Evolutionary conservation across 2,888 invertebrate genomes (phyloP).

Genomic region (Archips xylosteana): DNA sequence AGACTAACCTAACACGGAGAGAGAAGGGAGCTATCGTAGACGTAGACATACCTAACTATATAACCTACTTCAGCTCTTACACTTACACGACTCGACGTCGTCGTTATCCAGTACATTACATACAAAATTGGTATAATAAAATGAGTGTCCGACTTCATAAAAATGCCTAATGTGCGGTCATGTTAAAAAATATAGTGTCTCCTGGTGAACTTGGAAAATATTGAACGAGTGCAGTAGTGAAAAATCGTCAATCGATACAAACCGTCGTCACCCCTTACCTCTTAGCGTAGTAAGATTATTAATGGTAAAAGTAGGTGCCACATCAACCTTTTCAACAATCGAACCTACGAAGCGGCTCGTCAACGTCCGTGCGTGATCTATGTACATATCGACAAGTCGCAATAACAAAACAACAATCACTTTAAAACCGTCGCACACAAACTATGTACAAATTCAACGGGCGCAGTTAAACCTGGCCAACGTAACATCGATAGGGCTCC

Average conservation of each 20-base stretch:
- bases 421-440: constrained; percentile 77
- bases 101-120: constrained; percentile 78
- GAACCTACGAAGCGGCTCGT: constrained; percentile 65
- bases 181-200: constrained; percentile 76
- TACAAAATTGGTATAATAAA: constrained; percentile 80
- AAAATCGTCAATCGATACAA: constrained; percentile 70
- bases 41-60: constrained; percentile 78
- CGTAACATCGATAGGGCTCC: constrained; percentile 70
- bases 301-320: constrained; percentile 63
- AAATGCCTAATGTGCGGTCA: constrained; percentile 76
- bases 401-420: constrained; percentile 77
- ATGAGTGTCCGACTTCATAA: constrained; percentile 75
- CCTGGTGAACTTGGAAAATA: constrained; percentile 70
- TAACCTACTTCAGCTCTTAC: constrained; percentile 77
- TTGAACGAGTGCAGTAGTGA: constrained; percentile 79
- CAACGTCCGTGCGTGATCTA: constrained; percentile 70
- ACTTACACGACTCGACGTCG: constrained; percentile 70
- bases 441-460: constrained; percentile 76
- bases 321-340: constrained; percentile 58
- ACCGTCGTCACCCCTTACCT: constrained; percentile 60
- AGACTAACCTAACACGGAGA: constrained; percentile 82
- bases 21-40: constrained; percentile 79
- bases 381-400: constrained; percentile 80
- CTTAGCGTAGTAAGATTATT: constrained; percentile 56
- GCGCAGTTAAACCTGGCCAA: constrained; percentile 61